Conservation (phyloP, 2,888 invertebrate genomes). For the Acrocera orbiculus region DNA sequence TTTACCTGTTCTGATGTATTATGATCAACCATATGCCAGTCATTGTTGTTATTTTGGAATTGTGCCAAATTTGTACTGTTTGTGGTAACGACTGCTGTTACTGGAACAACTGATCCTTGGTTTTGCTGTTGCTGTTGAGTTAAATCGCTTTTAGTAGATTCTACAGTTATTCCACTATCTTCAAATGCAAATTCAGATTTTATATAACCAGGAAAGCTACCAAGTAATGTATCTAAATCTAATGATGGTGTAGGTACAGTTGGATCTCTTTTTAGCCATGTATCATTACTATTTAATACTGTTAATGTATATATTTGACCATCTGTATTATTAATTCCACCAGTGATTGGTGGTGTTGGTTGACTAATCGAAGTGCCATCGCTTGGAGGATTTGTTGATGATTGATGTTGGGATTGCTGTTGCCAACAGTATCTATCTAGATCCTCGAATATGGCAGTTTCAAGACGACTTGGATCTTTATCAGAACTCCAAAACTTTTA, state of each 20-base stretch:
- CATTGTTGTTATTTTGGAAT: constrained; percentile 54
- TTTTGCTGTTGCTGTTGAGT: constrained; percentile 12
- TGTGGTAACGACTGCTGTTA: constrained; percentile 18
- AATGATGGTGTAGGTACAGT: constrained; percentile 39
- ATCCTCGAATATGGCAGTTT: constrained; percentile 63
- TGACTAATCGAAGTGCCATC: constrained; percentile 18
- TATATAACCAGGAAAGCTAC: constrained; percentile 48
- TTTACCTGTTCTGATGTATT: constrained; percentile 36
- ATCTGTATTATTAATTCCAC: constrained; percentile 41
- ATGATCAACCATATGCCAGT: constrained; percentile 64
- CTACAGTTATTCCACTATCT: constrained; percentile 54
- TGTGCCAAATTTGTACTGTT: constrained; percentile 36
- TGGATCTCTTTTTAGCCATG: constrained; percentile 50
- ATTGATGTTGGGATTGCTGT: constrained; percentile 36
- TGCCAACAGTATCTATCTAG: constrained; percentile 72
- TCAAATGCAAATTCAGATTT: constrained; percentile 63
- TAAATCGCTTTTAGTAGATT: constrained; percentile 38
- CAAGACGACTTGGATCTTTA: constrained; percentile 53
- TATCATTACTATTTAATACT: constrained; percentile 59
- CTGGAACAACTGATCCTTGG: constrained; percentile 16
- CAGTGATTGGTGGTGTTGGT: constrained; percentile 22
- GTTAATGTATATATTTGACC: constrained; percentile 68
- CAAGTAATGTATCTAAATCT: constrained; percentile 66
- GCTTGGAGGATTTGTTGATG: constrained; percentile 31
- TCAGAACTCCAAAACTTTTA: constrained; percentile 30